Percentiles rank a stretch among this genome's conserved stretches.
These are phyloP conservation scores for rabbit (Oryctolagus cuniculus) DNA, from an alignment of 2,113 vertebrate species.

Conservation along the genomic window DNA sequence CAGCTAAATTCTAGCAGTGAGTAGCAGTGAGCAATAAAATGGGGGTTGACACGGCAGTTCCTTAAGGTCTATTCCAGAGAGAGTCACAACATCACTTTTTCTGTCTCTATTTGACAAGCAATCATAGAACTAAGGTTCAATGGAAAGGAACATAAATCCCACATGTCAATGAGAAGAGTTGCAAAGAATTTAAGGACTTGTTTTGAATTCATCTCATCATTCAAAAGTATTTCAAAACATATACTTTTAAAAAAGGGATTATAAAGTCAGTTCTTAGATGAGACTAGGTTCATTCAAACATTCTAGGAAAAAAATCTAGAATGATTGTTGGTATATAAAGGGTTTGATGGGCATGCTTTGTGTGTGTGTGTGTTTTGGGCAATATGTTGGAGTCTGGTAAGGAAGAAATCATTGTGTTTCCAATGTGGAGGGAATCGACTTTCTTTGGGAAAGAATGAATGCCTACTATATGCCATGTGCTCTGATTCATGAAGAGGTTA, in stretches of 20 bases:
- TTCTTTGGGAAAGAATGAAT: conserved; percentile 47
- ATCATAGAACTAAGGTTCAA: background rate
- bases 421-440: background rate
- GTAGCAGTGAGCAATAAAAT: background rate
- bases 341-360: background rate
- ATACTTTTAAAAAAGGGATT: background rate
- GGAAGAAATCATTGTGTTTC: background rate
- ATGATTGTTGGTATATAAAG: background rate
- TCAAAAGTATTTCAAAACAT: background rate
- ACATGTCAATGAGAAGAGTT: background rate
- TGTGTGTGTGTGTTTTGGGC: background rate
- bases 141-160: background rate
- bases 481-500: conserved; percentile 35
- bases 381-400: background rate
- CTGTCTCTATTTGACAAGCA: background rate
- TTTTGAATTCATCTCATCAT: background rate
- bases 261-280: background rate
- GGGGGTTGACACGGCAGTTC: background rate
- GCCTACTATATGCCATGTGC: background rate
- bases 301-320: conserved; percentile 23
- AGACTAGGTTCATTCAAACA: background rate
- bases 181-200: background rate
- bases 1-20: background rate
- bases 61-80: background rate
- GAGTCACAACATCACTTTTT: background rate